These are phyloP conservation scores for Stylophora pistillata DNA, from an alignment of 64 coral and sea anemone species.

Conservation along the genomic window DNA sequence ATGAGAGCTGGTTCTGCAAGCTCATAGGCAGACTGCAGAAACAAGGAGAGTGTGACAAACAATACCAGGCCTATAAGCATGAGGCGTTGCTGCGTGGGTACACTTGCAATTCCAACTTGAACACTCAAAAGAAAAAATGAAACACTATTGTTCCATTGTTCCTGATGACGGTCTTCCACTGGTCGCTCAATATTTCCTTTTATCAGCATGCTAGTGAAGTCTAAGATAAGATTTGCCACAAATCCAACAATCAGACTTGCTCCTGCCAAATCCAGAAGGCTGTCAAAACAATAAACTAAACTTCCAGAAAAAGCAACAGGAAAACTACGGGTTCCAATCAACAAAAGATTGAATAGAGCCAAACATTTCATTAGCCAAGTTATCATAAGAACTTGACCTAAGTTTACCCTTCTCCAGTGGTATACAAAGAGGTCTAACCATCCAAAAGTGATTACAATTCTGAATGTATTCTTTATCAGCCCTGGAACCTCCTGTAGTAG, in stretches of 20 bases:
- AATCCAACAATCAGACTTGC: conserved; percentile 82
- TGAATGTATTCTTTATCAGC: conserved; percentile 52
- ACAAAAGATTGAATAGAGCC: conserved; percentile 28
- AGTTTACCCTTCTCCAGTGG: conserved; percentile 75
- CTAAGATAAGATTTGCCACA: conserved; percentile 55
- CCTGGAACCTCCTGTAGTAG: conserved; percentile 56
- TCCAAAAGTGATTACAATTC: conserved; percentile 76
- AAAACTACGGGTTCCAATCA: background rate
- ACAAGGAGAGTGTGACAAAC: conserved; percentile 82
- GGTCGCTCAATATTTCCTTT: conserved; percentile 56
- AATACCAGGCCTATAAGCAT: conserved; percentile 71
- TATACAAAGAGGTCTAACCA: conserved; percentile 72
- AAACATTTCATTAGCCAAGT: conserved; percentile 84
- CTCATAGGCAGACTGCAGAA: conserved; percentile 79
- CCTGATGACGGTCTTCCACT: conserved; percentile 49
- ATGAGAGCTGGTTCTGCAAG: conserved; percentile 81
- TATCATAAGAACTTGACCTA: conserved; percentile 67
- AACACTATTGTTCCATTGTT: conserved; percentile 75
- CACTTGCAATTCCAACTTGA: conserved; percentile 64
- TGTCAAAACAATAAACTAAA: conserved; percentile 72
- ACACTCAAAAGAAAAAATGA: conserved; percentile 80
- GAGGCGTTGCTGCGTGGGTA: conserved; percentile 53
- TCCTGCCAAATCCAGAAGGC: conserved; percentile 63
- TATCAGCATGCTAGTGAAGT: conserved; percentile 34
- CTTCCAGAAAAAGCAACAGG: conserved; percentile 11